Evolutionary conservation across 1,140 invertebrate species (phyloP), one percentile per base, ranked within the genome.

Genomic region (Drosophila truncata): DNA sequence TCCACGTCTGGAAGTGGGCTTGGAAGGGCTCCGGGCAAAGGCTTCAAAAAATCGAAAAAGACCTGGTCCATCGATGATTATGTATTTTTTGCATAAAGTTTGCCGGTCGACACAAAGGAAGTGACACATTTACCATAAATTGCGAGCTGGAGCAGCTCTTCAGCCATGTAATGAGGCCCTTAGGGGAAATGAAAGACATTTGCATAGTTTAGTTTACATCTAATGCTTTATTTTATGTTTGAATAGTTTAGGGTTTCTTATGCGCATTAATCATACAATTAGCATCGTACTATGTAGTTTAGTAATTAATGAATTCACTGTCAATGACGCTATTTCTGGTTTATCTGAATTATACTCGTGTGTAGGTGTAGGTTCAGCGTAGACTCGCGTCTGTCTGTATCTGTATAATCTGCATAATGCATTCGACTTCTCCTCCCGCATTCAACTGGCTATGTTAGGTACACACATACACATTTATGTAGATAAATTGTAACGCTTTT

Each of bases 191-290:
- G 39, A 83, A 83, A 74, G 13, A 3, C 39, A 25, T 27, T 13
- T 5, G 18, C 31, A 23, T 13, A 25, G 44, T 76, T 86, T 72
- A 65, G 69, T 75, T 87, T 85, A 85, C 85, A 85, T 85, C 85
- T 90, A 90, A 90, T 90, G 75, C 85, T 90, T 90, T 85, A 90
- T 90, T 86, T 88, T 78, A 65, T 88, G 80, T 75, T 79, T 61
- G 81, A 85, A 82, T 90, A 81, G 71, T 88, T 88, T 78, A 73
- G 64, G 82, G 62, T 64, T 77, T 90, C 74, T 90, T 85, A 84
- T 80, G 65, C 80, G 71, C 70, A 71, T 71, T 86, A 78, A 76
- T 80, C 80, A 74, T 82, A 82, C 73, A 84, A 80, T 87, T 84
- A 90, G 72, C 80, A 84, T 83, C 74, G 62, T 80, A 83, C 77